phyloP scores from a whole-genome alignment of 2,888 invertebrate genomes.

The Agapetus fuscipes region DNA sequence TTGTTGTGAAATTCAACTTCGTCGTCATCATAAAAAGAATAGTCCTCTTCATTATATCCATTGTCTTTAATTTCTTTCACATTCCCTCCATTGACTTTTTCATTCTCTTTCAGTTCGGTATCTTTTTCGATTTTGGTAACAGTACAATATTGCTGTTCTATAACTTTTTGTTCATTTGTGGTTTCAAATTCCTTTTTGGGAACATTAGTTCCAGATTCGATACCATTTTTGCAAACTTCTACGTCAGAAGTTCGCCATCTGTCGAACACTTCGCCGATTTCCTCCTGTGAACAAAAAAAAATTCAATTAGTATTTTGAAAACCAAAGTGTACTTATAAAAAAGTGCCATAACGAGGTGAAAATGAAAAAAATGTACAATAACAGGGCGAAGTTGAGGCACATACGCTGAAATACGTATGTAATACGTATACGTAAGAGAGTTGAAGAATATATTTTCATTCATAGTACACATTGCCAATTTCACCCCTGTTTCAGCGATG shows the following conservation, averaged over 20 bases:
- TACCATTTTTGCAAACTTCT: constrained; percentile 1
- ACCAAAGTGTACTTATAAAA: no score
- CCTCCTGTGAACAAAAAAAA: constrained; percentile 26
- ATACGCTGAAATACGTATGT: no score
- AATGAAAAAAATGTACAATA: no score
- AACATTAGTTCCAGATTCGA: not conserved
- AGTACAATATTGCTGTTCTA: no score
- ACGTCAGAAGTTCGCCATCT: constrained; percentile 23
- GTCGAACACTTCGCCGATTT: constrained; percentile 30
- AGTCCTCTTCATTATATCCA: constrained; percentile 3
- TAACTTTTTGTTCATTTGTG: no score
- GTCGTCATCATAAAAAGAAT: constrained; percentile 12
- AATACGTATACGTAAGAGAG: no score
- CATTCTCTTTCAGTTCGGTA: not conserved
- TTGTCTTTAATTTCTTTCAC: not conserved
- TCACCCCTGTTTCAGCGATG: no score
- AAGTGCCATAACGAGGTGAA: no score
- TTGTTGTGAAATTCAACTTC: no score
- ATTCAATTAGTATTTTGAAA: not conserved
- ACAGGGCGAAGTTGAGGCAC: no score
- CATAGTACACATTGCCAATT: no score
- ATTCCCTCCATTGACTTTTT: not conserved
- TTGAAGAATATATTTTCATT: no score
- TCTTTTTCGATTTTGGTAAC: constrained; percentile 2
- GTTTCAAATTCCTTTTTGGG: not conserved